Evolutionary conservation across 1,140 invertebrate species (phyloP).

Genomic region (Piezodorus guildinii): DNA sequence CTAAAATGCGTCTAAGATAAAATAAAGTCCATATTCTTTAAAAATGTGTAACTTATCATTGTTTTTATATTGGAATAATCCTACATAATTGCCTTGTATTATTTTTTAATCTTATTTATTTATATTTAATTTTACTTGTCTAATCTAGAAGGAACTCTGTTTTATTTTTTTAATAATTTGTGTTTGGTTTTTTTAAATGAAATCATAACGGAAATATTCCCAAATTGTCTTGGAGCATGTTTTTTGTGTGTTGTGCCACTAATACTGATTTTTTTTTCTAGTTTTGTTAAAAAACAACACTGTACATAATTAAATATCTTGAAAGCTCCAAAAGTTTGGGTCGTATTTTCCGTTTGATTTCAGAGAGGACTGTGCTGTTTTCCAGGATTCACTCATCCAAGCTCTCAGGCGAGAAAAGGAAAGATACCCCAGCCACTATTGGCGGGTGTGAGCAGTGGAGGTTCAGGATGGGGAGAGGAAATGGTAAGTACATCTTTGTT

Average conservation of each 20-base stretch:
- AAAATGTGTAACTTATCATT: too few species aligned
- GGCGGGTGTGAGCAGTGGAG: slow-evolving; percentile 51
- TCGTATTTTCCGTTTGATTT: slow-evolving; percentile 43
- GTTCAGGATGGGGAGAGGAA: slow-evolving; percentile 42
- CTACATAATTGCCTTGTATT: too few species aligned
- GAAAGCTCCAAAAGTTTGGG: slow-evolving; percentile 2
- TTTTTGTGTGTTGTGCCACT: slow-evolving; percentile 7
- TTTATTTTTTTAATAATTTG: too few species aligned
- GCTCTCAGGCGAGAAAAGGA: slow-evolving; percentile 67
- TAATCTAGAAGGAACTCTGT: too few species aligned
- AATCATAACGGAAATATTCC: slow-evolving; percentile 10
- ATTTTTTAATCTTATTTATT: too few species aligned
- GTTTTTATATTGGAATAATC: too few species aligned
- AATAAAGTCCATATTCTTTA: too few species aligned
- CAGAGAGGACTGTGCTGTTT: slow-evolving; percentile 76
- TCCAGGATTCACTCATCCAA: slow-evolving; percentile 73
- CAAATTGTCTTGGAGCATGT: slow-evolving; percentile 3
- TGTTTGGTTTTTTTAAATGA: slow-evolving; percentile 1
- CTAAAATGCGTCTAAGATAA: too few species aligned
- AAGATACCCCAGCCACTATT: slow-evolving; percentile 70
- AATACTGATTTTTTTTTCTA: not conserved
- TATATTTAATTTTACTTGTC: too few species aligned
- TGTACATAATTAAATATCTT: not conserved
- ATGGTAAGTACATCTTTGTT: slow-evolving; percentile 29
- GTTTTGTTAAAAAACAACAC: not conserved